These are phyloP conservation scores for Catharus ustulatus DNA, from an alignment of 2,797 vertebrate genomes.

Conservation along the genomic window DNA sequence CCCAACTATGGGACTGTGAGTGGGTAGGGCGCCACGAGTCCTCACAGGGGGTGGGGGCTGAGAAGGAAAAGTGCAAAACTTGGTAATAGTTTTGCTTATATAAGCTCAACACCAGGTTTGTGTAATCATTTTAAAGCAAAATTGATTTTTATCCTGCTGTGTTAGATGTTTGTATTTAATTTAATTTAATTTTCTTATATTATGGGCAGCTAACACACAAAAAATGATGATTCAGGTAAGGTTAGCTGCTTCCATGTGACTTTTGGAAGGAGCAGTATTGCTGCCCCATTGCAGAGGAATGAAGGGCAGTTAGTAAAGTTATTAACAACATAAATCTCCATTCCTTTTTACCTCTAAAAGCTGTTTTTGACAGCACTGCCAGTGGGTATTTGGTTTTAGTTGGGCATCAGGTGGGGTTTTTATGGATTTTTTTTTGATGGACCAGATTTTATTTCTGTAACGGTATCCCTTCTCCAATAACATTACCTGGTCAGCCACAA, in stretches of 20 bases:
- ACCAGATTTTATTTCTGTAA: neutral
- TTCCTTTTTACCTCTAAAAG: neutral
- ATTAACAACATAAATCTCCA: neutral
- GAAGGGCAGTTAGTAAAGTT: neutral
- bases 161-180: neutral
- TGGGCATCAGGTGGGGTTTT: neutral
- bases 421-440: neutral
- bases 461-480: neutral
- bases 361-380: neutral
- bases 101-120: neutral
- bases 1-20: fast-evolving
- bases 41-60: neutral
- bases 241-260: neutral
- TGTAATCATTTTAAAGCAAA: neutral
- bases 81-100: neutral
- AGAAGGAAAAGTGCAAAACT: neutral
- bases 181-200: neutral
- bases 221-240: neutral
- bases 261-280: neutral
- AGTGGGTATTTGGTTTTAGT: neutral
- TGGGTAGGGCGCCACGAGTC: fast-evolving
- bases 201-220: neutral
- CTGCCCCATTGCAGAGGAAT: neutral
- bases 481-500: neutral
- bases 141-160: neutral